Base-by-base conservation (phyloP, 2,113 vertebrate genomes). In the Tinamus guttatus region DNA sequence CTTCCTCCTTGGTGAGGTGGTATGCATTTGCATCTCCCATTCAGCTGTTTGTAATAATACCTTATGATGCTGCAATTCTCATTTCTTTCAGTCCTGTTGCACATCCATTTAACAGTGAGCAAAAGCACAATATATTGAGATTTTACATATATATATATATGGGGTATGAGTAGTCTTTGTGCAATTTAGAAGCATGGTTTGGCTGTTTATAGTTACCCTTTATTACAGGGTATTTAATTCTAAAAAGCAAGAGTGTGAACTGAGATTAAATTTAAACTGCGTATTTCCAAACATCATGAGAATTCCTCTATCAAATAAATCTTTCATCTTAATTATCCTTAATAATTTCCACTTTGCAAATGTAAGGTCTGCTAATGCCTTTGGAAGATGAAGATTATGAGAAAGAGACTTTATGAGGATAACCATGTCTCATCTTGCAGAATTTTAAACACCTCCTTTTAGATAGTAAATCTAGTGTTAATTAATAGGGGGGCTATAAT, bases 281-380 rank as follows among this genome's bases (percentile, higher is more conserved):
- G 59, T 76, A 87, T 95, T 93, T 95, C 64, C 83, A 95, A 96
- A 76, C 59, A 82, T 67, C 92, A 80, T 73, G 88, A 96, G 94
- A 97, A 92, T 95, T 93, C 83, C 60, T 90, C 81, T 76, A 71
- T 95, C 85, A 94, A 94, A 96, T 86, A 93, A 84, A 90, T 63
- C 62, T 90, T 91, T 89, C 88, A 90, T 82, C 96, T 93, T 96
- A 97, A 97, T 95, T 96, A 93, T 82, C 74, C 86, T 62, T 96
- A 90, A 84, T 95, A 90, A 95, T 94, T 96, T 96, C 83, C 93
- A 94, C 78, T 97, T 96, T 96, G 94, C 92, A 90, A 94, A 94
- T 91, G 84, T 80, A 87, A 93, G 70, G 67, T 92, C 94, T 83
- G 90, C 90, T 96, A 94, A 94, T 95, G 54, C 81, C 83, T 93